phyloP scores from a whole-genome alignment of 1,140 invertebrate genomes.

The Periplaneta americana region DNA sequence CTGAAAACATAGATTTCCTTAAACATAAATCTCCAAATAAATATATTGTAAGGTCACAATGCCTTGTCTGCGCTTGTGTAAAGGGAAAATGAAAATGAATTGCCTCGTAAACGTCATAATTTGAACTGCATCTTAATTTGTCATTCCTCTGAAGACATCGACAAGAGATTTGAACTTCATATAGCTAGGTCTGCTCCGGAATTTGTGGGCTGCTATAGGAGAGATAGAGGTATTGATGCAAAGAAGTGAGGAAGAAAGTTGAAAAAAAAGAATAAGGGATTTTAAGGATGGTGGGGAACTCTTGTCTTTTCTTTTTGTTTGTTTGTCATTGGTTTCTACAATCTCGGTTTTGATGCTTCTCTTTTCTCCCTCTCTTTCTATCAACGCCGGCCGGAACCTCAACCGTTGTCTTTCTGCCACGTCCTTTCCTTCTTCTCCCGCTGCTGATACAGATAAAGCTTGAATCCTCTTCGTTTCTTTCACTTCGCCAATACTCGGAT shows the following conservation, averaged over 20 bases:
- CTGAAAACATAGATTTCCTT: too few relatives aligned
- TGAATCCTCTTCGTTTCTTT: not conserved
- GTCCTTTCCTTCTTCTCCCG: not conserved
- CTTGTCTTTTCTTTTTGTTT: not conserved
- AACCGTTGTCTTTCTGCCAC: not conserved
- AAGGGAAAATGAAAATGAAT: too few relatives aligned
- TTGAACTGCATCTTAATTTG: too few relatives aligned
- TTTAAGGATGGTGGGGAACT: not conserved
- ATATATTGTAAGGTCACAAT: too few relatives aligned
- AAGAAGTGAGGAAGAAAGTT: not conserved
- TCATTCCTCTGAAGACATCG: too few relatives aligned
- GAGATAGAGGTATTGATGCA: too few relatives aligned
- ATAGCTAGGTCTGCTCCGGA: not conserved
- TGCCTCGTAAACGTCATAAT: too few relatives aligned
- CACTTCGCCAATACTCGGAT: too few relatives aligned
- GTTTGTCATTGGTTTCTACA: not conserved
- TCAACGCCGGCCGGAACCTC: not conserved
- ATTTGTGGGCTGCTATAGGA: not conserved
- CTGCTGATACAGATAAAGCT: not conserved
- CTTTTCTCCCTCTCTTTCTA: not conserved
- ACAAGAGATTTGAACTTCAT: too few relatives aligned
- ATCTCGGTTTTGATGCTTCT: not conserved
- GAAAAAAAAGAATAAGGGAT: not conserved
- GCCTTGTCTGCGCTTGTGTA: too few relatives aligned
- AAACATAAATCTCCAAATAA: too few relatives aligned